These are phyloP conservation scores for Lathronympha strigana DNA, from an alignment of 2,888 invertebrate genomes.

Conservation along the genomic window DNA sequence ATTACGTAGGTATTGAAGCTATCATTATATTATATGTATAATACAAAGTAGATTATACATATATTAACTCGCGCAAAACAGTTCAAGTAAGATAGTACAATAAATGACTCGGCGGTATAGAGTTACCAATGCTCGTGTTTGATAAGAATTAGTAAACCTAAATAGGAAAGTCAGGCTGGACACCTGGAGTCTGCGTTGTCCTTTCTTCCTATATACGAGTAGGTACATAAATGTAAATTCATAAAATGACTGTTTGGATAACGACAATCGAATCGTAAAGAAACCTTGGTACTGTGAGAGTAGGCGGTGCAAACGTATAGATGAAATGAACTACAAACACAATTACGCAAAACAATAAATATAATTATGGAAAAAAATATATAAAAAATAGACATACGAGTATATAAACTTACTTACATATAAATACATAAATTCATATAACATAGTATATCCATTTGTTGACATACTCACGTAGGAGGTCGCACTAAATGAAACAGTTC, in stretches of 20 bases:
- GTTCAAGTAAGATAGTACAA: constrained; percentile 1
- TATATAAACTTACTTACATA: no score
- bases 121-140: constrained; percentile 5
- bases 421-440: neutral
- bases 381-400: no score
- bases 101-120: neutral
- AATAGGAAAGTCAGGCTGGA: constrained; percentile 44
- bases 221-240: no score
- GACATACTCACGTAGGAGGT: constrained; percentile 90
- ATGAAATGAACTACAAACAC: no score
- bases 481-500: constrained; percentile 94
- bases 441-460: constrained; percentile 54
- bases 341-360: no score
- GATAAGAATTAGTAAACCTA: constrained; percentile 38
- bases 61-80: constrained; percentile 10
- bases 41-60: constrained; percentile 12
- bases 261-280: no score
- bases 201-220: neutral
- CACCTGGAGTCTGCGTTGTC: neutral
- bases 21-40: neutral
- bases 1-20: neutral
- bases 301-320: no score
- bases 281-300: no score
- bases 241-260: no score
- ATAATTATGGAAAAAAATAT: no score